Conservation (phyloP, 2,797 vertebrate species). For the Molothrus aeneus region DNA sequence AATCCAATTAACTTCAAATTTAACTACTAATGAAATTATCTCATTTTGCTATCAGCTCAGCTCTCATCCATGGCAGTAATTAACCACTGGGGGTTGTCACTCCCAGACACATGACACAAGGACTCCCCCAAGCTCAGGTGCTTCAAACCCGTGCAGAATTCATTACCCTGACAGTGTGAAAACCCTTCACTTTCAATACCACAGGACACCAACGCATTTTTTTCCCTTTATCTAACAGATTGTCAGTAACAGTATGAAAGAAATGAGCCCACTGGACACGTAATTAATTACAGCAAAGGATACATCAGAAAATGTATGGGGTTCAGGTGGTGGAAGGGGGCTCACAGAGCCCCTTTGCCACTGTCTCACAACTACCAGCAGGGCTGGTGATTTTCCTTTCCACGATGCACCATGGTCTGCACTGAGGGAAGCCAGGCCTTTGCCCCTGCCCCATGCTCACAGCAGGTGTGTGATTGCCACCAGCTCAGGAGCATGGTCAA, state of each 20-base stretch:
- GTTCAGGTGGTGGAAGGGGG: not conserved
- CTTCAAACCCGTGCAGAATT: slow-evolving; percentile 80
- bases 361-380: not conserved
- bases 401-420: rapidly evolving
- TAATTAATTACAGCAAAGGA: slow-evolving; percentile 67
- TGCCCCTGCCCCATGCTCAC: rapidly evolving
- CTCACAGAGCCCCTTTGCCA: not conserved
- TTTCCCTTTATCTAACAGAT: slow-evolving; percentile 71
- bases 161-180: slow-evolving; percentile 82
- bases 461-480: not conserved
- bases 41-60: slow-evolving; percentile 78
- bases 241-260: slow-evolving; percentile 58
- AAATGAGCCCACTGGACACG: slow-evolving; percentile 53
- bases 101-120: slow-evolving; percentile 79
- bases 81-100: slow-evolving; percentile 85
- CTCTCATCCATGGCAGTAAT: slow-evolving; percentile 82
- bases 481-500: not conserved
- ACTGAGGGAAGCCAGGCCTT: not conserved
- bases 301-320: slow-evolving; percentile 24
- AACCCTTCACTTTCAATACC: slow-evolving; percentile 78
- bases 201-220: slow-evolving; percentile 58
- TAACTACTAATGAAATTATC: slow-evolving; percentile 83
- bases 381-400: not conserved
- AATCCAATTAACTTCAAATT: slow-evolving; percentile 83
- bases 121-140: slow-evolving; percentile 73